Conservation (phyloP, 2,797 vertebrate species). For the Onychomys leucogaster region DNA sequence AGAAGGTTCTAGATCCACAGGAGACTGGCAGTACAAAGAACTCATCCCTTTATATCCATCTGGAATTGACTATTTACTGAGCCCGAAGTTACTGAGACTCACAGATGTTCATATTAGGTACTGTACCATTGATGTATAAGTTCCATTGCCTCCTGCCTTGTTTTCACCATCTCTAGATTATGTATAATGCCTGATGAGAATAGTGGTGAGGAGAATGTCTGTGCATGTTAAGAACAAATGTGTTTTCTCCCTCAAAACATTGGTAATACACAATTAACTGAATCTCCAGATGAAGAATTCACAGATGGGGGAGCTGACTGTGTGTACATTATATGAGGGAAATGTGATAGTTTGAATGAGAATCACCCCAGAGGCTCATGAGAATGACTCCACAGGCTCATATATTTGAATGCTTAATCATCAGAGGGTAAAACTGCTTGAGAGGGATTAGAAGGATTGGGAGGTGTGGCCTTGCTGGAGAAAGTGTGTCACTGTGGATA, state of each 20-base stretch:
- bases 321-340: rapidly evolving
- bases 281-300: neutral
- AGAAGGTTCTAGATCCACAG: neutral
- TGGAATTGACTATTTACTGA: neutral
- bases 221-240: neutral
- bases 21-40: neutral
- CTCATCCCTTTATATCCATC: too few species aligned
- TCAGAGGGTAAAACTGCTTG: neutral
- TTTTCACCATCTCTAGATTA: neutral
- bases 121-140: neutral
- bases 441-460: neutral
- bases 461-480: neutral
- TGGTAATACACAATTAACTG: neutral
- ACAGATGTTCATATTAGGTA: neutral
- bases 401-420: neutral
- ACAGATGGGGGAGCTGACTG: rapidly evolving
- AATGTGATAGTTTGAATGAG: neutral
- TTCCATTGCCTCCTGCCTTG: neutral
- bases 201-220: neutral
- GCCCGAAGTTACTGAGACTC: neutral
- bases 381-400: neutral
- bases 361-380: neutral
- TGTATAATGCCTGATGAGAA: neutral
- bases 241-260: neutral
- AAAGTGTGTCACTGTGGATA: neutral